Evolutionary conservation across 2,888 invertebrate genomes (phyloP), one percentile per base, ranked within the genome.

Genomic region (Melipona beecheii): DNA sequence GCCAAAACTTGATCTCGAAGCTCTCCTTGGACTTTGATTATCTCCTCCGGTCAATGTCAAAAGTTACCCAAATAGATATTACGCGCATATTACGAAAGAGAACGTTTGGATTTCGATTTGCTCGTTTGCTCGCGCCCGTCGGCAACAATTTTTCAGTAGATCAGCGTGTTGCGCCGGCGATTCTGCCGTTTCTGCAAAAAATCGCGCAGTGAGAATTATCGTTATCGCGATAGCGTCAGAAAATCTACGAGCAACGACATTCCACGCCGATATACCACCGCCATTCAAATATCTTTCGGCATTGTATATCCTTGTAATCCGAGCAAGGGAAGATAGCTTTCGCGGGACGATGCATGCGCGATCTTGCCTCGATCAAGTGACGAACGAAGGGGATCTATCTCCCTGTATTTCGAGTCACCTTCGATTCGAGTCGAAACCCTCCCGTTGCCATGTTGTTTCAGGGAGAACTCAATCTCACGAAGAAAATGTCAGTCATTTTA

Each of bases 231-330:
- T 4, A 11, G 3, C 13, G 49, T 15, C 24, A 2, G 6, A 19
- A 24, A 15, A 54, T 58, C 49, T 56, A 43, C 43, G 43, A 43
- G 60, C 50, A 60, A 50, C 17, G 15, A 56, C 50, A 70, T 65
- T 70, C 56, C 76, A 31, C 36, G 70, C n/a, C 21, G 76, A 69
- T 56, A 79, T 49, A 60, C 21, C 4, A 50, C n/a, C 5, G 68
- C 43, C 4, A 54, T 56, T 31, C 6, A 17, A 50, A 27, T 50
- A 13, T 64, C 64, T 11, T 3, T 9, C 11, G 31, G 4, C 9
- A 11, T 27, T 19, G 1, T 54, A 56, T 65, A 66, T 71, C 52
- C 11, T 11, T 27, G 78, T 68, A 78, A 80, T 52, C 9, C 19
- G 70, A 80, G 50, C 50, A 5, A n/a, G 24, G 9, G 15, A 58